These are phyloP conservation scores for Drosophila elegans DNA, from an alignment of 1,140 invertebrate species.

Conservation along the genomic window DNA sequence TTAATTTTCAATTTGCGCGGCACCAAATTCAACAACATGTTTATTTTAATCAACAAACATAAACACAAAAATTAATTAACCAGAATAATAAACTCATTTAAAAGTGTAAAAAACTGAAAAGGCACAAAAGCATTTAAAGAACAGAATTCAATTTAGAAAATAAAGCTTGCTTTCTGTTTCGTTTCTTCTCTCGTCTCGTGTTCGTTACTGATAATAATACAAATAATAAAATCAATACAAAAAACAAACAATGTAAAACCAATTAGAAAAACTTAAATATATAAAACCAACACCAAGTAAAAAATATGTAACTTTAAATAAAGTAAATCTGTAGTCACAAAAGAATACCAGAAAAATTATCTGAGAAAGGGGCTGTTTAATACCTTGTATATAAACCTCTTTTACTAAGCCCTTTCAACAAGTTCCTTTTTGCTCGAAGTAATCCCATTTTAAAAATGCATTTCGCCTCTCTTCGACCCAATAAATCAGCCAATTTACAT, in stretches of 20 bases:
- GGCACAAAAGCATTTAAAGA: constrained; percentile 46
- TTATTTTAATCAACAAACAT: constrained; percentile 62
- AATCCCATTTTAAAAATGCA: constrained; percentile 47
- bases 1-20: constrained; percentile 35
- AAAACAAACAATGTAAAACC: constrained; percentile 24
- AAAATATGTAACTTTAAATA: constrained; percentile 8
- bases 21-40: constrained; percentile 58
- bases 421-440: neutral
- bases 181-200: constrained; percentile 42
- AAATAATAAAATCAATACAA: constrained; percentile 18
- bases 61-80: constrained; percentile 60
- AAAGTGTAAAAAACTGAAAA: constrained; percentile 31
- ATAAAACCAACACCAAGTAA: constrained; percentile 28
- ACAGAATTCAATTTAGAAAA: constrained; percentile 43
- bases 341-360: neutral
- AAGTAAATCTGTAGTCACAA: constrained; percentile 1
- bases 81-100: constrained; percentile 59
- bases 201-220: constrained; percentile 1
- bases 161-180: constrained; percentile 30
- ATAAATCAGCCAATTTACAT: constrained; percentile 48
- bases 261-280: constrained; percentile 20
- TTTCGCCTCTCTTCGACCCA: constrained; percentile 35
- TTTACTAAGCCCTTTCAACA: constrained; percentile 10
- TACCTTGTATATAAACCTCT: neutral
- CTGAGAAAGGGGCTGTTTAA: neutral